Conservation (phyloP, 1,140 invertebrate species). For the Drosophila carrolli region DNA sequence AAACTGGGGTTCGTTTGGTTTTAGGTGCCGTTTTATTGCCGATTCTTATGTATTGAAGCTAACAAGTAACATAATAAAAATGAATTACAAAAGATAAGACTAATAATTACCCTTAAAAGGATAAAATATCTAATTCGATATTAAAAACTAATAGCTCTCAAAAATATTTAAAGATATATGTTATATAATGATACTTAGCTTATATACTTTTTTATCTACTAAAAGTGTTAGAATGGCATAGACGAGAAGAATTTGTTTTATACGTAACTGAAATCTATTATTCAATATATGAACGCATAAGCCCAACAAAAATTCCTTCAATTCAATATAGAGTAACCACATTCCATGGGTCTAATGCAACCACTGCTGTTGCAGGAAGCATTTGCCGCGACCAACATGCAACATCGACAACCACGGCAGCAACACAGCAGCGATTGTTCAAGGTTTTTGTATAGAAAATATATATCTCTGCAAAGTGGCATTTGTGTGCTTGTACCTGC, state of each 20-base stretch:
- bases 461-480: slow-evolving; percentile 29
- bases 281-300: background rate
- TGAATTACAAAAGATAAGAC: background rate
- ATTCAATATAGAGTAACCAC: background rate
- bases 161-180: too few species aligned
- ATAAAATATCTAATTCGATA: background rate
- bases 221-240: too few species aligned
- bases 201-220: too few species aligned
- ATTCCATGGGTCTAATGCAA: background rate
- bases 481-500: slow-evolving; percentile 40
- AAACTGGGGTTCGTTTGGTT: background rate
- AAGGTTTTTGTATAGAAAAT: slow-evolving; percentile 30
- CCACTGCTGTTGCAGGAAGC: slow-evolving; percentile 46
- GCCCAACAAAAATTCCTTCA: background rate
- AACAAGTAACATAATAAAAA: too few species aligned
- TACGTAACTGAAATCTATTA: background rate
- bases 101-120: background rate
- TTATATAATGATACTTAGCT: too few species aligned
- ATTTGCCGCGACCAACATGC: slow-evolving; percentile 40
- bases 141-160: background rate
- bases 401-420: slow-evolving; percentile 10
- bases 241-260: background rate
- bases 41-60: too few species aligned
- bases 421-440: slow-evolving; percentile 24
- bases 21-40: too few species aligned